Base-by-base conservation (phyloP, 2,113 vertebrate genomes). In the Melanostigma gelatinosum region DNA sequence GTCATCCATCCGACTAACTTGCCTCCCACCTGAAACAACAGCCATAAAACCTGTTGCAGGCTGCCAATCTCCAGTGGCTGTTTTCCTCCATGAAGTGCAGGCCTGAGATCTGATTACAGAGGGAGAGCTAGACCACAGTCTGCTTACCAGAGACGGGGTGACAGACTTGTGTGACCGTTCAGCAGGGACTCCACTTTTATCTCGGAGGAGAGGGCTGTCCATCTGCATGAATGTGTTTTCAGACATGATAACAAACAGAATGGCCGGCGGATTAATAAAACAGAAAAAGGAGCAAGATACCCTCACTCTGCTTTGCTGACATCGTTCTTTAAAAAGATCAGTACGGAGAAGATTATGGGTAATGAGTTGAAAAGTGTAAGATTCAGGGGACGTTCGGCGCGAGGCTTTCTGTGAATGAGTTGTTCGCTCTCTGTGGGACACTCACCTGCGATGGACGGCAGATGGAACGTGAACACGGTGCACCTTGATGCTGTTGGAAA, bases 171-270 rank as follows among this genome's bases (percentile, higher is more conserved):
- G 94, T 96, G 94, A 95, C 93, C 77, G 86, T 96, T 90, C 94
- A 95, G 96, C 95, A 93, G 95, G 93, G 89, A 83, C 91, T 94
- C 93, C 89, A 88, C 95, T 97, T 96, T 97, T 96, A 97, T 97
- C 93, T 96, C 92, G 88, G 46, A 46, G 74, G 80, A 57, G 80
- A 88, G 70, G 84, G 86, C 74, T 79, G 71, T 92, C 64, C 83
- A 88, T 92, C 80, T 91, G 73, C 68, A 42, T 44, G 55, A 71
- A 61, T 65, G 75, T 82, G 75, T 85, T 90, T 84, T 89, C 86
- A 91, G 67, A 79, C 87, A 77, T 57, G 72, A 85, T 64, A 86
- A 71, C 82, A 85, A 88, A 85, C 80, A 72, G 77, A 50, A 75
- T 84, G 69, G 44, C 67, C 68, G 74, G 80, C 68, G 74, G 80